A percentile compares a stretch with the other conserved stretches of the same genome.
Evolutionary conservation across 2,888 invertebrate species (phyloP).

Genomic region (Eurytoma californica): DNA sequence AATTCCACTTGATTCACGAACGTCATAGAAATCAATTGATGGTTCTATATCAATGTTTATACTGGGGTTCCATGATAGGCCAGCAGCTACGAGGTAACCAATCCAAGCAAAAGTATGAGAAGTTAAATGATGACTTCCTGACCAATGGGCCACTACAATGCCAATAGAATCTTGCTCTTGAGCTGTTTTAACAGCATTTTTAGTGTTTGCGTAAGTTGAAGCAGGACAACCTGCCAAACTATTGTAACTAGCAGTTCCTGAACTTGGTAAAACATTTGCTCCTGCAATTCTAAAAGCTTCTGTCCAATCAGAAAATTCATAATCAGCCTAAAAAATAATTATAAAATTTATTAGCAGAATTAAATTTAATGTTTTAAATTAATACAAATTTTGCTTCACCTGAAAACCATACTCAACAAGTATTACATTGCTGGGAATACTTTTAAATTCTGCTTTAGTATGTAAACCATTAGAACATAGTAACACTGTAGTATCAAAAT

Average conservation of each 20-base stretch:
- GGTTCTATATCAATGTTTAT: slow-evolving; percentile 71
- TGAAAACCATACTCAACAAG: slow-evolving; percentile 79
- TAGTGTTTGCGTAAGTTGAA: slow-evolving; percentile 78
- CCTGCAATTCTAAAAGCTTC: slow-evolving; percentile 75
- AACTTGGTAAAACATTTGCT: slow-evolving; percentile 77
- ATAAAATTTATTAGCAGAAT: slow-evolving; percentile 18
- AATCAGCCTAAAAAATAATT: slow-evolving; percentile 74
- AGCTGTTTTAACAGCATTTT: slow-evolving; percentile 77
- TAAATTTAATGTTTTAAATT: neutral
- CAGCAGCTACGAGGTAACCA: slow-evolving; percentile 78
- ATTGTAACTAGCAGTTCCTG: slow-evolving; percentile 80
- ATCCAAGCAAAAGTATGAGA: slow-evolving; percentile 79
- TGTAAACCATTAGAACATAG: slow-evolving; percentile 76
- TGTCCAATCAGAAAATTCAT: slow-evolving; percentile 77
- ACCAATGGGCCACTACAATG: slow-evolving; percentile 79
- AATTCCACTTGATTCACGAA: slow-evolving; percentile 62
- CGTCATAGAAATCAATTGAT: slow-evolving; percentile 66
- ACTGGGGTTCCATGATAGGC: slow-evolving; percentile 78
- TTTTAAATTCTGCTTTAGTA: slow-evolving; percentile 72
- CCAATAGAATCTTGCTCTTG: slow-evolving; percentile 76
- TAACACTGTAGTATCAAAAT: slow-evolving; percentile 73
- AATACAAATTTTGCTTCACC: slow-evolving; percentile 67
- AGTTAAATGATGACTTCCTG: slow-evolving; percentile 78
- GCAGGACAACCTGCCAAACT: slow-evolving; percentile 80
- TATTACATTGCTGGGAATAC: slow-evolving; percentile 77